Percentiles rank a stretch among this genome's conserved stretches.
Conservation (phyloP, 2,888 invertebrate genomes). For the Liposcelis brunnea region DNA sequence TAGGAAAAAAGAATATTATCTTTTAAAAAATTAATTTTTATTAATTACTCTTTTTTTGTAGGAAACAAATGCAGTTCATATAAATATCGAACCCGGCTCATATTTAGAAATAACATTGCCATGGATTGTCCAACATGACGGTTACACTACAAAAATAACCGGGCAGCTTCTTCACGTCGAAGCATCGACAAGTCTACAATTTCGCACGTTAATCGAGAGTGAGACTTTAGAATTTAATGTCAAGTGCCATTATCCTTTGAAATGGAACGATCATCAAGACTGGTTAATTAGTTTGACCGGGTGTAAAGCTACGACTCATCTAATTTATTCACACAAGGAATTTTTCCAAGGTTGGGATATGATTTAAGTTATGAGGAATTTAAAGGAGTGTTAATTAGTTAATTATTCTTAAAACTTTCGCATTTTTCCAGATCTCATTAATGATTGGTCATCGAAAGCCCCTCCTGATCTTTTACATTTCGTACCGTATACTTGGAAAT, state of each 20-base stretch:
- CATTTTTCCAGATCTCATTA: constrained; percentile 53
- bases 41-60: constrained; percentile 21
- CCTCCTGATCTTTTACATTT: constrained; percentile 86
- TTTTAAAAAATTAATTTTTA: background rate
- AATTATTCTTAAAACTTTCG: background rate
- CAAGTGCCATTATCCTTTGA: constrained; percentile 72
- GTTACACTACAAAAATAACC: constrained; percentile 78
- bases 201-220: constrained; percentile 80
- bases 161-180: constrained; percentile 89
- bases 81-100: constrained; percentile 87
- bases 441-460: constrained; percentile 92
- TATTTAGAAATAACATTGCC: constrained; percentile 93
- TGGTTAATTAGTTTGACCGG: constrained; percentile 86
- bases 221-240: constrained; percentile 89
- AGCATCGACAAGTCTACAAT: constrained; percentile 85
- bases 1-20: background rate
- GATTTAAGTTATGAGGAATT: constrained; percentile 12
- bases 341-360: constrained; percentile 88
- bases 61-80: constrained; percentile 93
- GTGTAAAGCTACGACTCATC: constrained; percentile 81
- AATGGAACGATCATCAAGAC: constrained; percentile 93
- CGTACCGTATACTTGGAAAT: constrained; percentile 93
- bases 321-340: constrained; percentile 88
- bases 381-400: too few relatives aligned
- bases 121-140: constrained; percentile 75